phyloP scores from a whole-genome alignment of 2,888 invertebrate genomes.

The Eudasyphora cyanicolor region DNA sequence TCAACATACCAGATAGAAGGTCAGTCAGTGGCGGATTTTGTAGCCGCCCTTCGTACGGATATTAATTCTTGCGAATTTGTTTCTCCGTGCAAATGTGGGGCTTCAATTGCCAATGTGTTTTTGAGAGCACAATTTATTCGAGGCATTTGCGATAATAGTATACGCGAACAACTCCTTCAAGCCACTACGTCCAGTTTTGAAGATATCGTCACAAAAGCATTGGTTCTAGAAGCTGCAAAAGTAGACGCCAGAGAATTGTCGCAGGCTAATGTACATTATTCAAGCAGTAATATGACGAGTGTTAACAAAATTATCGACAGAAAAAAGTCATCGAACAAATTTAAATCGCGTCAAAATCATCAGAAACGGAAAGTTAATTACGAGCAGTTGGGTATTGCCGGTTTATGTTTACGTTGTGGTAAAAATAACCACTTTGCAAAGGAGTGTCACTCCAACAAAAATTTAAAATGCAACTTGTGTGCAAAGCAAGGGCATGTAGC shows the following conservation, averaged over 20 bases:
- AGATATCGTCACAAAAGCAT: constrained; percentile 35
- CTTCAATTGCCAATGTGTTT: constrained; percentile 32
- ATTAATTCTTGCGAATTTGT: constrained; percentile 27
- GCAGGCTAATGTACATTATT: neutral
- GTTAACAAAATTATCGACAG: neutral
- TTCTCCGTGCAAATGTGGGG: neutral
- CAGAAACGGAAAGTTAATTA: constrained; percentile 13
- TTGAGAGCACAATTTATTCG: constrained; percentile 41
- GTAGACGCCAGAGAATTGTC: constrained; percentile 8
- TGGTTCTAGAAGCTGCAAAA: constrained; percentile 46
- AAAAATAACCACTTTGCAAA: constrained; percentile 29
- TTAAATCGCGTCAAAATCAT: neutral
- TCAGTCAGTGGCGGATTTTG: constrained; percentile 22
- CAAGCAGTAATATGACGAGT: neutral
- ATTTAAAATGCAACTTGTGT: constrained; percentile 20
- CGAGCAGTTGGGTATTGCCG: constrained; percentile 29
- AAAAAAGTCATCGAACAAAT: neutral
- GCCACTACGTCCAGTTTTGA: neutral
- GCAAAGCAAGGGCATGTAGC: constrained; percentile 31
- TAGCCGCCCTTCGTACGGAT: constrained; percentile 13
- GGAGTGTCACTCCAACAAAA: constrained; percentile 5
- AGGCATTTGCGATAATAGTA: constrained; percentile 3
- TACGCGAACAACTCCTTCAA: constrained; percentile 39
- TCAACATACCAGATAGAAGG: constrained; percentile 22
- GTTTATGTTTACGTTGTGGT: constrained; percentile 27